Evolutionary conservation across 64 coral and sea anemone genomes (phyloP).

Genomic region (Montipora capricornis): DNA sequence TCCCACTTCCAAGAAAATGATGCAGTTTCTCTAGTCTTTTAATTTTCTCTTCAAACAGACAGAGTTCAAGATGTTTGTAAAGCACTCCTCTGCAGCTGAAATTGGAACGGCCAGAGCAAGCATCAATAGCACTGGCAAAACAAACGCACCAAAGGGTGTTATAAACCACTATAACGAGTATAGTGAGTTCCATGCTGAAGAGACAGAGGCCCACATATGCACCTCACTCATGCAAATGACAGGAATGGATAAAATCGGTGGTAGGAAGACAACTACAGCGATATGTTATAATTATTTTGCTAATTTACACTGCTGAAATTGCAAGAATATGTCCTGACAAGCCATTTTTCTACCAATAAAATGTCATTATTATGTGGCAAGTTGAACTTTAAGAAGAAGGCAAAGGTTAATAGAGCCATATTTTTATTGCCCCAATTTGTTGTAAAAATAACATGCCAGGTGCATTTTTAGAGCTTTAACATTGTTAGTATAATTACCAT

Average conservation of each 20-base stretch:
- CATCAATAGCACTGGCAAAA: conserved; percentile 35
- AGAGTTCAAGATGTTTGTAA: conserved; percentile 55
- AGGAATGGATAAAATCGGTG: background rate
- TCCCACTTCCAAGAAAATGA: too few species aligned
- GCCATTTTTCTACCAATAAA: too few species aligned
- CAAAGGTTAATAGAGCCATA: too few species aligned
- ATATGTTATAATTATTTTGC: too few species aligned
- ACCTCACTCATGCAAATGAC: conserved; percentile 30
- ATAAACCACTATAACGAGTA: conserved; percentile 52
- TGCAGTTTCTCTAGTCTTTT: background rate
- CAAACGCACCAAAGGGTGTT: conserved; percentile 32
- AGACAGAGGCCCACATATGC: conserved; percentile 51
- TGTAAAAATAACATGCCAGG: too few species aligned
- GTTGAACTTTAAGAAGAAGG: too few species aligned
- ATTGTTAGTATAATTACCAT: too few species aligned
- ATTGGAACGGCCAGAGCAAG: conserved; percentile 23
- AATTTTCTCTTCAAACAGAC: background rate
- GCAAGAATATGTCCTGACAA: too few species aligned
- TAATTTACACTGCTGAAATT: too few species aligned
- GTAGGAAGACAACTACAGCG: background rate
- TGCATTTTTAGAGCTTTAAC: too few species aligned
- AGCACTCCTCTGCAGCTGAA: conserved; percentile 37
- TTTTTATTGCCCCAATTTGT: too few species aligned
- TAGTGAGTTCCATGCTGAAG: conserved; percentile 43
- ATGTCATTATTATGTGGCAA: too few species aligned